Conservation (phyloP, 1,140 invertebrate species). For the Drosophila nannoptera region DNA sequence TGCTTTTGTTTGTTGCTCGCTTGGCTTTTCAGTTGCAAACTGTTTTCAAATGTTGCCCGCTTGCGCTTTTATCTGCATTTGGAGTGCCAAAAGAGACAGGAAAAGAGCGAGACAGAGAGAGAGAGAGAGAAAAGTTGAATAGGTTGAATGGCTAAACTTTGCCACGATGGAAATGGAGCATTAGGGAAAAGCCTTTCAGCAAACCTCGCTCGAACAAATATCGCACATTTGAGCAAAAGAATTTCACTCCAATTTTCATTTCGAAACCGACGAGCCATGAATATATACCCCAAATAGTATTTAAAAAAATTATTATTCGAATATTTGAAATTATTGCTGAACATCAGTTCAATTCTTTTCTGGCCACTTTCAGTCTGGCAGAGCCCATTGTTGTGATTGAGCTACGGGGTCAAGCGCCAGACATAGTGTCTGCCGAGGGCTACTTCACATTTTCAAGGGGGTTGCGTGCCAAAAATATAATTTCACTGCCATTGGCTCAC, state of each 20-base stretch:
- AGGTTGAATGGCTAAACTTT: conserved; percentile 46
- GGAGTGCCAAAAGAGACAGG: conserved; percentile 21
- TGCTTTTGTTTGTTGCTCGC: conserved; percentile 30
- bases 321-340: neutral
- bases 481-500: conserved; percentile 6
- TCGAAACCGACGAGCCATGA: no score
- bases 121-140: conserved; percentile 9
- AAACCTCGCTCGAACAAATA: conserved; percentile 6
- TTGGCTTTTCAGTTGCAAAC: conserved; percentile 59
- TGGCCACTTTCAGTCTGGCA: neutral
- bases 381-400: conserved; percentile 23
- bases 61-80: conserved; percentile 61
- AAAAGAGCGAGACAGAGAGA: neutral
- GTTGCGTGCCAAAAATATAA: conserved; percentile 8
- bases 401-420: conserved; percentile 57
- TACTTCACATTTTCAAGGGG: conserved; percentile 23
- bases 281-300: no score
- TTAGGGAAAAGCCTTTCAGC: conserved; percentile 30
- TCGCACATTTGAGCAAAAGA: neutral
- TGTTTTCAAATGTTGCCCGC: conserved; percentile 52
- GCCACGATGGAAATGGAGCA: conserved; percentile 49
- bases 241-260: neutral
- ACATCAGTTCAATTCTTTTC: no score
- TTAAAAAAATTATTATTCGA: no score
- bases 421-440: conserved; percentile 40